A percentile compares a stretch with the other conserved stretches of the same genome.
These are phyloP conservation scores for Hystrix cristata DNA, from an alignment of 2,113 vertebrate genomes.

Conservation along the genomic window DNA sequence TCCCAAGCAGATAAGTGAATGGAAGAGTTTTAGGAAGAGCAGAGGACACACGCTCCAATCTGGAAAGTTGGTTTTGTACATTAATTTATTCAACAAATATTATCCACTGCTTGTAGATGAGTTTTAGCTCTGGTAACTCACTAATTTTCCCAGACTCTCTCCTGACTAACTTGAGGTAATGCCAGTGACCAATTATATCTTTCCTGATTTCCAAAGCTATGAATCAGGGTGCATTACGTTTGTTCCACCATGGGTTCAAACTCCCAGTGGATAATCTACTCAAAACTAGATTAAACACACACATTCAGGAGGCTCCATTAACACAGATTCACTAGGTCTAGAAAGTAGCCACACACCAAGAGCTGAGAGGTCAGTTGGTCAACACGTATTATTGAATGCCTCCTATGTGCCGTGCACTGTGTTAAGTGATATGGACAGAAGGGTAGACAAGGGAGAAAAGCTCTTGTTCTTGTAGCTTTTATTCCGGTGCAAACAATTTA, in stretches of 20 bases:
- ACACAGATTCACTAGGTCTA: not conserved
- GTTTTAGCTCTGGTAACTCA: not conserved
- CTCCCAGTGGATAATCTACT: not conserved
- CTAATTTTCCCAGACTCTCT: not conserved
- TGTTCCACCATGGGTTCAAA: not conserved
- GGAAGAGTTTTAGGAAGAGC: not conserved
- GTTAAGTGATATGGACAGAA: not conserved
- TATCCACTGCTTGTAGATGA: not conserved
- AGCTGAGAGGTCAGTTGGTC: not conserved
- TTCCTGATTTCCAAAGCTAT: not conserved
- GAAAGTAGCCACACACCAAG: not conserved
- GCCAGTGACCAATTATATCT: not conserved
- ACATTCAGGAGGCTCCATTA: not conserved
- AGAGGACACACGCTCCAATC: not conserved
- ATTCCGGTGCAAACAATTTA: not conserved
- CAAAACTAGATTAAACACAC: not conserved
- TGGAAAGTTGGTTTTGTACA: not conserved
- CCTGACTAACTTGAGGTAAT: not conserved
- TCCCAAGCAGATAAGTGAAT: not conserved
- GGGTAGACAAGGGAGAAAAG: not conserved
- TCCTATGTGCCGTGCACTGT: not conserved
- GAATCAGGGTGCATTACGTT: not conserved
- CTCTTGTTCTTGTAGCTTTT: not conserved
- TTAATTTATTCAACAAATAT: constrained; percentile 18
- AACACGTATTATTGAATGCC: not conserved